Evolutionary conservation across 2,113 vertebrate genomes (phyloP).

Genomic region (Corvus moneduloides): DNA sequence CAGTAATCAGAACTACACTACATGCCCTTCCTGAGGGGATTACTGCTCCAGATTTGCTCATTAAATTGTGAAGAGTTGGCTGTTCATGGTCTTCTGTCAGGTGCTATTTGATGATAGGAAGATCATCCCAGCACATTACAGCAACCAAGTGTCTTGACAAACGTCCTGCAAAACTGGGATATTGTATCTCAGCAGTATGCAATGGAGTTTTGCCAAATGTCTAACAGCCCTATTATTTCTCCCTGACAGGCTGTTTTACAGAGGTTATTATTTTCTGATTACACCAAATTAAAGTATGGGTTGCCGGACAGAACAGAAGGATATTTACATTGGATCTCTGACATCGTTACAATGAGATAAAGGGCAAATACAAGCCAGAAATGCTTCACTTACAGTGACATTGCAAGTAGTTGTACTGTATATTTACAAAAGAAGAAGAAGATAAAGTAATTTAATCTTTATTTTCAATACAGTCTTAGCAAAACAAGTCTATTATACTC

Average conservation of each 20-base stretch:
- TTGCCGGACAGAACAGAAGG: constrained; percentile 41
- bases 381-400: background rate
- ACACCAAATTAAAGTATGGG: constrained; percentile 40
- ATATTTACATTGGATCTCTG: constrained; percentile 52
- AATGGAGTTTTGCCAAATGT: constrained; percentile 28
- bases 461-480: background rate
- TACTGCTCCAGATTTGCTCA: constrained; percentile 12
- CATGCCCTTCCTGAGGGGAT: background rate
- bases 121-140: background rate
- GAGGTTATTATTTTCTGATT: constrained; percentile 50
- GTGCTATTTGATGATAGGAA: background rate
- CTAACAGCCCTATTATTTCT: constrained; percentile 49
- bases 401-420: background rate
- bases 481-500: background rate
- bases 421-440: background rate
- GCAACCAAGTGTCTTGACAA: background rate
- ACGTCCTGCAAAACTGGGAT: background rate
- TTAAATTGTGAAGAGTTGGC: constrained; percentile 8
- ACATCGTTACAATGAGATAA: constrained; percentile 43
- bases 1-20: background rate
- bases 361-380: constrained; percentile 15
- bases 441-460: background rate
- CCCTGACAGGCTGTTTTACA: constrained; percentile 38
- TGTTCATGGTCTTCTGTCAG: constrained; percentile 19
- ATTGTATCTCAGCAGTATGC: background rate